Base-by-base conservation (phyloP, 2,797 vertebrate species). In the Fistularia commersonii region DNA sequence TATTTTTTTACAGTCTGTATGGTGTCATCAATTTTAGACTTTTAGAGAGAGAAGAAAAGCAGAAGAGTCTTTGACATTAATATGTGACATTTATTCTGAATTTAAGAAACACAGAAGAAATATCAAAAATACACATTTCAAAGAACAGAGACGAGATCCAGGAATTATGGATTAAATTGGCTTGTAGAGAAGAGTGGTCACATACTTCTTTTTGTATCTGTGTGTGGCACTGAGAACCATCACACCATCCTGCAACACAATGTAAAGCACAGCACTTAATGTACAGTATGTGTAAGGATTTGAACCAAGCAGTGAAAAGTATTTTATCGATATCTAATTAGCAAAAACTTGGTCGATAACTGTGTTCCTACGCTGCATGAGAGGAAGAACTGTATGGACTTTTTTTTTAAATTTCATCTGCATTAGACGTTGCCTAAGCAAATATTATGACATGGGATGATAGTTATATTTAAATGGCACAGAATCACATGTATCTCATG, bases 221-320 rank as follows among this genome's bases (percentile, higher is more conserved):
- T 99, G 97, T 0, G 95, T 96, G 0, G 95, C 95, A 1, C 97
- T 99, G 49, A 99, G 93, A 64, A 99, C 97, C 96, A 99, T 98
- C 65, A 99, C 95, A 0, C 97, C 97, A 13, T 99, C 97, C 97
- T 98, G 64, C 72, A 74, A 79, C 12, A 64, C 52, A 61, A 47
- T 0, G 7, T 35, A 13, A 52, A 12, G 33, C 38, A 5, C 1
- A 37, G n/a, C 8, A 57, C 23, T 41, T 45, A 48, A 23, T 15
- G 39, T n/a, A n/a, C n/a, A n/a, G n/a, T n/a, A n/a, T n/a, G n/a
- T n/a, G n/a, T n/a, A n/a, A 41, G 11, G 11, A 41, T 12, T 8
- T 41, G 39, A 12, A 12, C 11, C 11, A 41, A 6, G 7, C 39
- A 15, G 42, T 23, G 23, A 31, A 2, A 44, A 5, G 2, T 44